Base-by-base conservation (phyloP, 2,888 invertebrate species). In the Girardia tigrina region DNA sequence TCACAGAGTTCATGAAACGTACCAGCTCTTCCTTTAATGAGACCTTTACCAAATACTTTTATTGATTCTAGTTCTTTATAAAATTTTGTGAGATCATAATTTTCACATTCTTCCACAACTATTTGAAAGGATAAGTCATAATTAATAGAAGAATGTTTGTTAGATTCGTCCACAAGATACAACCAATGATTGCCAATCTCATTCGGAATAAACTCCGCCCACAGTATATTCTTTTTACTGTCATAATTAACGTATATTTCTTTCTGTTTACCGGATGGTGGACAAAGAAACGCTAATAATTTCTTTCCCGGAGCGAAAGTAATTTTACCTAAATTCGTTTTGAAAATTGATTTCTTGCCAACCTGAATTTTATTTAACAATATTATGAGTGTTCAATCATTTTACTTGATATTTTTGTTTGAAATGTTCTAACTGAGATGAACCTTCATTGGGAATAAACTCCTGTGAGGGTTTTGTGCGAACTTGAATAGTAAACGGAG, bases 191-290 rank as follows among this genome's bases (percentile, higher is more conserved):
- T 56, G 4, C 56, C 56, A 56, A 56, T 56, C 23, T 56, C 56
- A 56, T 56, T 56, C n/a, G 56, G 56, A 12, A 56, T 23, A 56
- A 56, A 56, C 23, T 56, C 56, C n/a, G 56, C 56, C 56, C 56
- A 56, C n/a, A 56, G 4, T 6, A 8, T 56, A 16, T 56, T n/a
- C n/a, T 56, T 56, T 56, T 56, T 56, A 23, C 23, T 20, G n/a
- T 56, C 56, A 56, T 56, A 56, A n/a, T 56, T 56, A n/a, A 56
- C 2, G 23, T 56, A 56, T 20, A 56, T 23, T 16, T 56, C 56
- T 56, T 56, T 56, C 23, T 16, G n/a, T 6, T 56, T n/a, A 8
- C 56, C 56, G 2, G 56, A 56, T 4, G 56, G 56, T 4, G 56
- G 23, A 16, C 23, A n/a, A 56, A 56, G n/a, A 56, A 8, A 56